These are phyloP conservation scores for Penaeus japonicus DNA, from an alignment of 1,140 invertebrate species.

Conservation along the genomic window DNA sequence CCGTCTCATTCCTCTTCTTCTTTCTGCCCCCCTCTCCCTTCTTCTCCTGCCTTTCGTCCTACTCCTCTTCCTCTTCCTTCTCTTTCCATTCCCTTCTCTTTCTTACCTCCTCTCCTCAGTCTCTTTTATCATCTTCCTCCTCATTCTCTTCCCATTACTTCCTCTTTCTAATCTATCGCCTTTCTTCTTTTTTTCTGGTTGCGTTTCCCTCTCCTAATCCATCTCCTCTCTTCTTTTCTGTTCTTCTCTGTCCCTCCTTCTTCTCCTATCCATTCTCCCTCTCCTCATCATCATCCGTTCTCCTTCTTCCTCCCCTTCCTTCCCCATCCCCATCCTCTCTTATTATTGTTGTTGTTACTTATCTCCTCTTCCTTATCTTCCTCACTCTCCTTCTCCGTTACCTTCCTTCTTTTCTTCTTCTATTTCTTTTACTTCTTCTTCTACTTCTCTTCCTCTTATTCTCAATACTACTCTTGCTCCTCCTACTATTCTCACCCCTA, in stretches of 20 bases:
- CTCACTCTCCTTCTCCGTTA: not conserved
- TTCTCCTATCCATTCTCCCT: no score
- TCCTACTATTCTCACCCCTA: not conserved
- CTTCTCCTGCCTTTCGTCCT: not conserved
- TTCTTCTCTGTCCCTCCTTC: no score
- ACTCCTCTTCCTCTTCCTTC: not conserved
- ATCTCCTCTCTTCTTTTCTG: no score
- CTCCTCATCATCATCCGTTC: no score
- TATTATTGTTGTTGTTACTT: no score
- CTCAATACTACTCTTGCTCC: no score
- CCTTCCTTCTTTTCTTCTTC: not conserved
- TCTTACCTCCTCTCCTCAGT: not conserved
- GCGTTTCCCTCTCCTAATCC: no score
- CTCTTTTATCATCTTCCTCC: conserved; percentile 15
- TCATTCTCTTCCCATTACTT: not conserved
- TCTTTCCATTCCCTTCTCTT: not conserved
- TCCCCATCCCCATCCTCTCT: no score
- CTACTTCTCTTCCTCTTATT: no score
- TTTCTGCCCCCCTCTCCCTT: not conserved
- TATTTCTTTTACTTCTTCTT: not conserved
- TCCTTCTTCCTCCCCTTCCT: no score
- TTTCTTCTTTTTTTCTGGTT: not conserved
- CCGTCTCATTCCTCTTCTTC: not conserved
- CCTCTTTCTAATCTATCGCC: not conserved
- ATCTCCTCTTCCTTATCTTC: not conserved